Base-by-base conservation (phyloP, 2,888 invertebrate species). In the Orthosia incerta region DNA sequence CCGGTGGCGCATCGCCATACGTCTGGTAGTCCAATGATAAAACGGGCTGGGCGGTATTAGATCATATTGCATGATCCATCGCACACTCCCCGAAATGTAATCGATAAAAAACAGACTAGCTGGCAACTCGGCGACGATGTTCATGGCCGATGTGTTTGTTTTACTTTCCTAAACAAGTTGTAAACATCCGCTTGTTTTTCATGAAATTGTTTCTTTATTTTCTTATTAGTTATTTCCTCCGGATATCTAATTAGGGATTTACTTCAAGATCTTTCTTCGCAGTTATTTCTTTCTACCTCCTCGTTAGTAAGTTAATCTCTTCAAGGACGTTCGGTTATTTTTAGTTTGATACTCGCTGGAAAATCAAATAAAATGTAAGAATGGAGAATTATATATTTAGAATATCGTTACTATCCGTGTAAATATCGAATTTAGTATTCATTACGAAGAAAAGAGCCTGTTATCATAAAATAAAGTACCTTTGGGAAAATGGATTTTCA, bases 231-330 rank as follows among this genome's bases (percentile, higher is more conserved):
- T 56, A 15, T 74, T 62, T 80, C n/a, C 75, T 74, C 23, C 20
- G 20, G 51, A 81, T 75, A 48, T 39, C 48, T 63, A 59, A 81
- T 75, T 76, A 81, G 51, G 26, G 51, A 57, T 74, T 5, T 56
- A 16, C 26, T 23, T 55, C 13, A 56, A 61, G 31, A 39, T 46
- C 12, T 46, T 61, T 13, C 12, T 74, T 74, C 16, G 5, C 4
- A 16, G 50, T 62, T 18, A 3, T 45, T 51, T 23, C 61, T 73
- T 74, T 5, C 4, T n/a, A 55, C 7, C 0, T 55, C 12, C 7
- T 80, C 16, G 15, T 62, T 46, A 61, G 9, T 7, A 11, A 26
- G 13, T 39, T 20, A 61, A 51, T 74, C 15, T 4, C 13, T 50
- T 3, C 20, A n/a, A 39, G 23, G 23, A n/a, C 13, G 13, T 55